Evolutionary conservation across 2,888 invertebrate species (phyloP).

Genomic region (Phrixothrix hirtus): DNA sequence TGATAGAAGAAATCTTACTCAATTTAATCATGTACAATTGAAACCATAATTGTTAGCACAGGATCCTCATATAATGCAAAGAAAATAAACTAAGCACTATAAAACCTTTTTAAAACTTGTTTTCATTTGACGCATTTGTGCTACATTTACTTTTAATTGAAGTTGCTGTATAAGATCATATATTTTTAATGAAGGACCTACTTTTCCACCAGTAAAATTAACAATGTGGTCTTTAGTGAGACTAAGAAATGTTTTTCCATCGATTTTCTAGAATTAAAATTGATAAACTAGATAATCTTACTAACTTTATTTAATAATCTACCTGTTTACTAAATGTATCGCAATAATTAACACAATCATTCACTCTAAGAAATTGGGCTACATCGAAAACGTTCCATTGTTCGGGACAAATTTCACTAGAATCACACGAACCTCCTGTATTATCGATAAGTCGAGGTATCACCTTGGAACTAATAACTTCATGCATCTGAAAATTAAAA

Average conservation of each 20-base stretch:
- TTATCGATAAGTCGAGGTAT: conserved; percentile 68
- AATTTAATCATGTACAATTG: no score
- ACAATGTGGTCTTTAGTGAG: conserved; percentile 90
- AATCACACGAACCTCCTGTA: conserved; percentile 59
- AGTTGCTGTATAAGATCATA: conserved; percentile 90
- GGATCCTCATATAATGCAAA: no score
- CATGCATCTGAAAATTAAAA: conserved; percentile 47
- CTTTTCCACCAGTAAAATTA: conserved; percentile 87
- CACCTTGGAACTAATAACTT: conserved; percentile 59
- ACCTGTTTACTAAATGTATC: conserved; percentile 65
- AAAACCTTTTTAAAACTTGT: conserved; percentile 68
- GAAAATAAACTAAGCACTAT: conserved; percentile 57
- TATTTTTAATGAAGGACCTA: conserved; percentile 92
- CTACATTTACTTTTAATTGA: conserved; percentile 80
- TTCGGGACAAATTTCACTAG: conserved; percentile 63
- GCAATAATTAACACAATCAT: conserved; percentile 78
- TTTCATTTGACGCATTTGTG: conserved; percentile 67
- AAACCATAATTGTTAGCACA: not conserved
- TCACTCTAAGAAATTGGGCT: conserved; percentile 84
- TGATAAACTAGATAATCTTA: no score
- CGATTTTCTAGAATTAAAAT: conserved; percentile 66
- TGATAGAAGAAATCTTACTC: not conserved
- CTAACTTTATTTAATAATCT: conserved; percentile 9
- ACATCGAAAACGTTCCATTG: conserved; percentile 87
- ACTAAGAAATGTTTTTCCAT: conserved; percentile 77